Percentiles rank a stretch among this genome's conserved stretches.
Conservation (phyloP, 2,888 invertebrate species). For the Euproctis similis region DNA sequence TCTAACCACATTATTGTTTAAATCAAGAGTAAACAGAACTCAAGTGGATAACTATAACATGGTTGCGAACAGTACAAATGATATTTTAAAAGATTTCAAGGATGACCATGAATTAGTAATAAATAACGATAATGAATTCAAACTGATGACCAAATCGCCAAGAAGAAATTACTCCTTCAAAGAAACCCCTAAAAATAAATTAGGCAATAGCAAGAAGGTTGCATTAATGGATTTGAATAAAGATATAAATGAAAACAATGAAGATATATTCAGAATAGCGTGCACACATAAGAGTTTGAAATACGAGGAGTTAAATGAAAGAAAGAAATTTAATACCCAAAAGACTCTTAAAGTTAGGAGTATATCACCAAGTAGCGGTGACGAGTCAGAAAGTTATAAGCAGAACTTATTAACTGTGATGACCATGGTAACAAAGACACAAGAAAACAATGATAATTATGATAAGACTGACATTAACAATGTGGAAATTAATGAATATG, state of each 20-base stretch:
- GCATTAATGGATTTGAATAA: constrained; percentile 20
- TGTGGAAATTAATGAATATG: constrained; percentile 5
- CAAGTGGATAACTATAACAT: constrained; percentile 24
- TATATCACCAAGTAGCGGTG: constrained; percentile 8
- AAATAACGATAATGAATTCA: constrained; percentile 40
- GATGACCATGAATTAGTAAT: constrained; percentile 37
- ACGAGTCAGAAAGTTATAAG: constrained; percentile 34
- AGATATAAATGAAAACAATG: constrained; percentile 21
- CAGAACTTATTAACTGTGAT: constrained; percentile 55
- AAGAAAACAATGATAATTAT: constrained; percentile 20
- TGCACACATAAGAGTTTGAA: constrained; percentile 14
- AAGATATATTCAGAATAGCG: constrained; percentile 29
- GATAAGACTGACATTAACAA: constrained; percentile 6
- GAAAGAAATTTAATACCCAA: constrained; percentile 2
- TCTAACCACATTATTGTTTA: constrained; percentile 22
- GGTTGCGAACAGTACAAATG: constrained; percentile 25
- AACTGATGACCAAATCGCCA: constrained; percentile 30
- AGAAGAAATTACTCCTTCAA: constrained; percentile 10
- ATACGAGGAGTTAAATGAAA: constrained; percentile 5
- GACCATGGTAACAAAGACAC: constrained; percentile 40
- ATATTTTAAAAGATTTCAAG: constrained; percentile 28
- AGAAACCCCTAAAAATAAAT: constrained; percentile 16
- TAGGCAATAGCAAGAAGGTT: constrained; percentile 6
- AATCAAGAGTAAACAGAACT: constrained; percentile 16
- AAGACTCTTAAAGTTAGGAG: too few species aligned